Percentiles rank a stretch among this genome's conserved stretches.
Conservation (phyloP, 2,113 vertebrate species). For the Proteles cristata region DNA sequence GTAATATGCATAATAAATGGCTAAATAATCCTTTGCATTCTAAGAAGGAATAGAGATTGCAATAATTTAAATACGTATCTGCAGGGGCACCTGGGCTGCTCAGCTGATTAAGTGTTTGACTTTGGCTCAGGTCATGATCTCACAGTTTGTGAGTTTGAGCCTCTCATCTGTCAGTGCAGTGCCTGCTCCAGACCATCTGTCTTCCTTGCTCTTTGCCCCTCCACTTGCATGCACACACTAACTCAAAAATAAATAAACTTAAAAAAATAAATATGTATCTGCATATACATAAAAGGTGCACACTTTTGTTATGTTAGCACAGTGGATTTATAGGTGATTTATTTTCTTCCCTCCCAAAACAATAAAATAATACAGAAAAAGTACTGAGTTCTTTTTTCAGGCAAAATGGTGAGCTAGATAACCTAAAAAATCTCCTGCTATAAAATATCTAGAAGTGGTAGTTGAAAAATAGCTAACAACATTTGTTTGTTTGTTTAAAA, state of each 20-base stretch:
- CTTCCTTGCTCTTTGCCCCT: too few species aligned
- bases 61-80: neutral
- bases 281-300: neutral
- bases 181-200: too few species aligned
- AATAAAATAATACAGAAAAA: conserved; percentile 18
- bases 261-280: too few species aligned
- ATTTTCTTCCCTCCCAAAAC: neutral
- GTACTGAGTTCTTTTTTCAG: neutral
- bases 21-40: neutral
- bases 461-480: neutral
- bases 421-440: neutral
- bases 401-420: neutral
- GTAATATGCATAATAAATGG: neutral
- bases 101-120: too few species aligned
- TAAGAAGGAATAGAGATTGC: neutral
- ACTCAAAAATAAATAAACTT: too few species aligned
- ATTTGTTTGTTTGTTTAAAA: too few species aligned
- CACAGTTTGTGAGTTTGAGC: too few species aligned
- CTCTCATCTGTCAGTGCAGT: too few species aligned
- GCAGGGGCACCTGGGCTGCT: too few species aligned
- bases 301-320: neutral
- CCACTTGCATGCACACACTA: too few species aligned
- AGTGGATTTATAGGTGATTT: neutral
- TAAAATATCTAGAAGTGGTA: neutral
- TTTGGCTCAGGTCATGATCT: too few species aligned